These are phyloP conservation scores for Bradypodion ventrale DNA, from an alignment of 2,797 vertebrate genomes.

Conservation along the genomic window DNA sequence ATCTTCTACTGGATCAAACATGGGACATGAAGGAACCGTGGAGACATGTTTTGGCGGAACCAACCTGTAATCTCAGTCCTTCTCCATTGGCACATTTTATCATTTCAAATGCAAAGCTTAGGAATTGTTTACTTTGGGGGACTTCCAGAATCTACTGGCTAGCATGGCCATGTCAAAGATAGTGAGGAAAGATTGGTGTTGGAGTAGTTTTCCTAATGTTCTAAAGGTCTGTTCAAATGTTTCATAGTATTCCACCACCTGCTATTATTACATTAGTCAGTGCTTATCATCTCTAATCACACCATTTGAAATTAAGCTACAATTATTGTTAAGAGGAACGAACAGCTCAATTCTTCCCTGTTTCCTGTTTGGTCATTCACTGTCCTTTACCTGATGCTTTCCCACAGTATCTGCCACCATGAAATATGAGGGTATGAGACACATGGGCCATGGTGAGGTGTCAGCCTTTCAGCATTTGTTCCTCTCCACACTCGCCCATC, in stretches of 20 bases:
- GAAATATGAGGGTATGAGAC: constrained; percentile 24
- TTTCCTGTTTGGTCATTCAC: constrained; percentile 24
- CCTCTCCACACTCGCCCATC: background rate
- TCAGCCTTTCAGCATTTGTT: constrained; percentile 21
- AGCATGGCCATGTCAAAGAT: too few relatives aligned
- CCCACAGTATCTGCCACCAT: constrained; percentile 25
- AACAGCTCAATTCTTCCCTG: background rate
- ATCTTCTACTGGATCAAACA: background rate
- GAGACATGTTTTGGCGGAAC: background rate
- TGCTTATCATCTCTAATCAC: background rate
- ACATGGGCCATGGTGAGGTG: constrained; percentile 13
- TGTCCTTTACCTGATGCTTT: constrained; percentile 24
- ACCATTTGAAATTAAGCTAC: constrained; percentile 3
- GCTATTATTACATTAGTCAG: background rate
- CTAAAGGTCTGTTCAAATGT: background rate
- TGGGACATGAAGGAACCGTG: background rate
- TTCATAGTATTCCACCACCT: background rate
- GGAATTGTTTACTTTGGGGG: too few relatives aligned
- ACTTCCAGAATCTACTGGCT: too few relatives aligned
- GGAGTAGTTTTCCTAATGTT: too few relatives aligned
- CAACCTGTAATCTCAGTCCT: background rate
- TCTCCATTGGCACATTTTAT: background rate
- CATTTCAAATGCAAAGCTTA: background rate
- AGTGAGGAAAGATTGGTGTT: too few relatives aligned
- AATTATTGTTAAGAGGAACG: background rate